Percentiles rank a stretch among this genome's conserved stretches.
These are phyloP conservation scores for Catocala fraxini DNA, from an alignment of 2,888 invertebrate species.

Conservation along the genomic window DNA sequence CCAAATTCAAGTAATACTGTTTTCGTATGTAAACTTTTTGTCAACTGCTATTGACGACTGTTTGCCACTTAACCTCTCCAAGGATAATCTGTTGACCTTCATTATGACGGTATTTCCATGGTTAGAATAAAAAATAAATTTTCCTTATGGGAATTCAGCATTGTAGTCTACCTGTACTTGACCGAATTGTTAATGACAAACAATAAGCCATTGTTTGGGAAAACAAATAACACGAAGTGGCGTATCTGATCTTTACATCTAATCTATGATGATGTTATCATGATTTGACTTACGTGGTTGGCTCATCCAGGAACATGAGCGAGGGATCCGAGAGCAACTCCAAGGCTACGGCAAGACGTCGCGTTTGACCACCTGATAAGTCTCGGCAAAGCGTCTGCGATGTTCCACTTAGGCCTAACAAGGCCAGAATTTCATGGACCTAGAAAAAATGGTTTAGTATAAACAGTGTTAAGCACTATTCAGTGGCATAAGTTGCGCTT, in stretches of 20 bases:
- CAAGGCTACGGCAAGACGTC: conserved; percentile 93
- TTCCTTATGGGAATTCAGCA: conserved; percentile 27
- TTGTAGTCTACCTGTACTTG: conserved; percentile 7
- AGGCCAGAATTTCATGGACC: conserved; percentile 92
- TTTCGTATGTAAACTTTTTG: neutral
- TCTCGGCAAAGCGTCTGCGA: conserved; percentile 90
- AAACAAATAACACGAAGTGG: conserved; percentile 23
- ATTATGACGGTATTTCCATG: neutral
- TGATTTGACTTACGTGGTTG: conserved; percentile 90
- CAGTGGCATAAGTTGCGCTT: too few relatives aligned
- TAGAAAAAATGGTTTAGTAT: conserved; percentile 60
- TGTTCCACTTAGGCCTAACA: conserved; percentile 91
- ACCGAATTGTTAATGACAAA: conserved; percentile 23
- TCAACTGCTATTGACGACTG: neutral
- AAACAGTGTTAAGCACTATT: neutral
- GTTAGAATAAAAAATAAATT: conserved; percentile 11
- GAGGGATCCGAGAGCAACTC: conserved; percentile 96
- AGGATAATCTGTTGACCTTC: conserved; percentile 2
- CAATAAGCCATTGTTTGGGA: conserved; percentile 37
- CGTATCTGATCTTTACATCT: conserved; percentile 40
- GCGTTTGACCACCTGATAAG: conserved; percentile 95
- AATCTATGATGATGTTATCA: conserved; percentile 6
- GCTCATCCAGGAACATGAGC: conserved; percentile 95
- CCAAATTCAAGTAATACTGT: neutral
- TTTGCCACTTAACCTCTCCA: neutral